Evolutionary conservation across 2,888 invertebrate species (phyloP), one percentile per base, ranked within the genome.

Genomic region (Imbricaverruca yamaguchii): DNA sequence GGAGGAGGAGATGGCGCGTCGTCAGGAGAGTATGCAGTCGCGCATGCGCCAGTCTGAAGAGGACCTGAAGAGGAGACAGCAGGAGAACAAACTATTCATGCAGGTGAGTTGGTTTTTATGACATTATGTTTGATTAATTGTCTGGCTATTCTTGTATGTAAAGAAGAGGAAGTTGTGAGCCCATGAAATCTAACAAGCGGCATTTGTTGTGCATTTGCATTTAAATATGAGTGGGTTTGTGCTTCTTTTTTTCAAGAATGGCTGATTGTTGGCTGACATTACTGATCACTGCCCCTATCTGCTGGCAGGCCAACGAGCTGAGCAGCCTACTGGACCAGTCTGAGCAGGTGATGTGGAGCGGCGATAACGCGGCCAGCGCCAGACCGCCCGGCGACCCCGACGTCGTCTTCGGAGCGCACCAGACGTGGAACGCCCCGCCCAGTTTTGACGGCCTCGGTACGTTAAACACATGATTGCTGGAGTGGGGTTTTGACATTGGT

Each of bases 41-140:
- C 91, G 94, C 84, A 94, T 94, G 91, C 90, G 85, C 23, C 90
- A 91, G 81, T 94, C 94, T 88, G 94, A 95, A 86, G 94, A 95
- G 87, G 94, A 95, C 87, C 89, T 95, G 87, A 91, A 94, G 80
- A 91, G 94, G 84, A 90, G 95, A 23, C 94, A 39, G 39, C 94
- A 95, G 87, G 94, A 95, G 88, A 95, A 95, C 88, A 93, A 91
- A 84, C 89, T 95, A 83, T 95, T 95, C 85, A 93, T 94, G 90
- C 94, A 95, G 91, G 93, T 92, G 83, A 80, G 84, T 15, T 11
- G 15, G 57, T 39, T 39, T 39, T 39, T 39, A 39, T 39, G 39
- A 4, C 39, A 39, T 39, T 4, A 39, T 39, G 39, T 39, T 39
- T 39, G 39, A 39, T 39, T 1, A 39, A 39, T 39, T 39, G 39